Evolutionary conservation across 2,797 vertebrate species (phyloP).

Genomic region (Rachycentron canadum): DNA sequence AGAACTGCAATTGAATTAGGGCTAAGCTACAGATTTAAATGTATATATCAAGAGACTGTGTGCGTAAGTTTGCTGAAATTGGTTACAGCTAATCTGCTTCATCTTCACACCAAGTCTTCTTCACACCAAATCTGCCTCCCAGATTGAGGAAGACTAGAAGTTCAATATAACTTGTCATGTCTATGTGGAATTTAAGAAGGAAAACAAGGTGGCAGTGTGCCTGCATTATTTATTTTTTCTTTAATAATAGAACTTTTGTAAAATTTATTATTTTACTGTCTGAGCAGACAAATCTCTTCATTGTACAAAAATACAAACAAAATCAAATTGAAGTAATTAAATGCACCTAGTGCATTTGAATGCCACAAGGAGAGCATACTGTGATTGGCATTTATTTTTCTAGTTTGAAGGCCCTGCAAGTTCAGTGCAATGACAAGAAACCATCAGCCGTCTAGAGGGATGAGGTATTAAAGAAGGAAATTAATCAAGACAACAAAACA

Average conservation of each 20-base stretch:
- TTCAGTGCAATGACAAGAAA: neutral
- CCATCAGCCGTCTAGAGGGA: no score
- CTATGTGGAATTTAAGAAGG: neutral
- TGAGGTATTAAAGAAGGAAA: neutral
- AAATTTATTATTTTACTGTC: no score
- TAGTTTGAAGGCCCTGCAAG: neutral
- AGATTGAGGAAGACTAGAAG: neutral
- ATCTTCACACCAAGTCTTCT: neutral
- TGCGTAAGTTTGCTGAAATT: neutral
- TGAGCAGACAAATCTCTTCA: neutral
- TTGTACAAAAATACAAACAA: neutral
- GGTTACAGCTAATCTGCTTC: neutral
- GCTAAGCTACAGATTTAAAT: neutral
- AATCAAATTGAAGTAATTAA: no score
- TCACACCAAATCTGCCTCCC: neutral
- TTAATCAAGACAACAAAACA: neutral
- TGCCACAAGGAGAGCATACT: neutral
- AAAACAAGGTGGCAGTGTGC: neutral
- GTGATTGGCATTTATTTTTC: neutral
- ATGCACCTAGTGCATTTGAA: neutral
- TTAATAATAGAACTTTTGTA: no score
- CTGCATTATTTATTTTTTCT: no score
- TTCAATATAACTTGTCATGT: neutral
- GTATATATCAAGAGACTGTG: neutral
- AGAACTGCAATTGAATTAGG: conserved; percentile 2